Percentiles rank a stretch among this genome's conserved stretches.
Conservation (phyloP, 2,888 invertebrate species). For the Drosophila yooni region DNA sequence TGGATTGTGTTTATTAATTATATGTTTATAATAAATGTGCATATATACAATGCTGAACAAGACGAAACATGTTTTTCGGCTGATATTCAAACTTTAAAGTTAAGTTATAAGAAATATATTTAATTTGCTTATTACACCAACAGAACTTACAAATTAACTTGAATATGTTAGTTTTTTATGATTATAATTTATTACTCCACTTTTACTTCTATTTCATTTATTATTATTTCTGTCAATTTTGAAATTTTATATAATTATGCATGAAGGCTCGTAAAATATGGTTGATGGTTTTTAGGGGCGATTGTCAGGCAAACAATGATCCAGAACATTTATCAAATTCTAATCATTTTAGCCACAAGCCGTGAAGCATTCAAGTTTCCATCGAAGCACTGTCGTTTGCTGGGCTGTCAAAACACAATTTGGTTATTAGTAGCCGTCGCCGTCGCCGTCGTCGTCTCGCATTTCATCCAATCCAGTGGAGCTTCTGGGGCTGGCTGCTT, state of each 20-base stretch:
- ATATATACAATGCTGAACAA: neutral
- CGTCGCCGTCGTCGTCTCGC: constrained; percentile 54
- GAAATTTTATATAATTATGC: constrained; percentile 46
- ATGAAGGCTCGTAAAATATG: constrained; percentile 41
- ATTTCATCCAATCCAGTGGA: constrained; percentile 73
- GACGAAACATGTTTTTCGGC: neutral
- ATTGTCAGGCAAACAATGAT: constrained; percentile 60
- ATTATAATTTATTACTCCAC: constrained; percentile 14
- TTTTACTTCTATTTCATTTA: constrained; percentile 11
- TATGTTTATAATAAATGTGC: neutral
- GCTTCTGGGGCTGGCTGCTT: constrained; percentile 49
- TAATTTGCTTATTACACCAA: neutral
- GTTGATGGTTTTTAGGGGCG: constrained; percentile 43
- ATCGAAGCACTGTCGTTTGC: constrained; percentile 16
- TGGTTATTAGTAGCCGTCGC: constrained; percentile 68
- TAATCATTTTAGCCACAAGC: constrained; percentile 59
- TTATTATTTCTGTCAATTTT: constrained; percentile 41
- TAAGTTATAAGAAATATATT: neutral
- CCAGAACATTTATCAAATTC: constrained; percentile 69
- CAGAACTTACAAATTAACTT: neutral
- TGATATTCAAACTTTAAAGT: neutral
- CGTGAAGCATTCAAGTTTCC: constrained; percentile 28
- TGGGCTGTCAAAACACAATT: constrained; percentile 76
- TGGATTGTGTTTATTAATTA: neutral
- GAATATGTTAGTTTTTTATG: neutral